Conservation (phyloP, 2,113 vertebrate genomes). For the Falcunculus frontatus region DNA sequence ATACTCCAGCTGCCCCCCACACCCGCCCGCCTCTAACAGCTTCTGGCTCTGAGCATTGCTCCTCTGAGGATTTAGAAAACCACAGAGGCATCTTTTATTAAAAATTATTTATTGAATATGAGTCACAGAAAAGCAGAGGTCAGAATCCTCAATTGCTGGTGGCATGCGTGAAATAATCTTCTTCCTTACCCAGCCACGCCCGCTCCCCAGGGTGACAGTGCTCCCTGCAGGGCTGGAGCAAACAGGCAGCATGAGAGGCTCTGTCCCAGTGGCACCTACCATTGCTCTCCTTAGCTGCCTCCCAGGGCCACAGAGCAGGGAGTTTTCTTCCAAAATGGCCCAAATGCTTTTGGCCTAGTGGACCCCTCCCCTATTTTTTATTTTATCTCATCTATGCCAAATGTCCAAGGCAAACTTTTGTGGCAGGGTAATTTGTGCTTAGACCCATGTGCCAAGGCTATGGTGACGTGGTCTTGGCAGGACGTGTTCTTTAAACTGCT, state of each 20-base stretch:
- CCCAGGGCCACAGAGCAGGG: rapidly evolving
- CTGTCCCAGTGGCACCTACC: neutral
- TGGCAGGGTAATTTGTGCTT: neutral
- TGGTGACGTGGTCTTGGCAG: neutral
- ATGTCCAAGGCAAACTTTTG: neutral
- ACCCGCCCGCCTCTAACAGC: neutral
- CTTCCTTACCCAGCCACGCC: neutral
- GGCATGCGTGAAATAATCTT: neutral
- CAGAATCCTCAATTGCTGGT: neutral
- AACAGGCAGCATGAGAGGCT: rapidly evolving
- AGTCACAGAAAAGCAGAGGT: conserved; percentile 47
- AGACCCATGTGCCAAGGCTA: rapidly evolving
- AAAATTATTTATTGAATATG: conserved; percentile 48
- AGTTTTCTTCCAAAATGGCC: neutral
- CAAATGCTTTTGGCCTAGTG: neutral
- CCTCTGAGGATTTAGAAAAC: conserved; percentile 57
- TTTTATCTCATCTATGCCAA: neutral
- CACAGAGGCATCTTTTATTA: conserved; percentile 44
- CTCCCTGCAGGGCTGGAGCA: rapidly evolving
- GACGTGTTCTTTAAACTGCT: neutral
- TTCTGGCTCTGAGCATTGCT: neutral
- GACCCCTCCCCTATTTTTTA: neutral
- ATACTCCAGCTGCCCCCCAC: neutral
- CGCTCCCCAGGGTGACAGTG: rapidly evolving
- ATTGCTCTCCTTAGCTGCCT: neutral